These are phyloP conservation scores for Merluccius polli DNA, from an alignment of 2,797 vertebrate genomes.

Conservation along the genomic window DNA sequence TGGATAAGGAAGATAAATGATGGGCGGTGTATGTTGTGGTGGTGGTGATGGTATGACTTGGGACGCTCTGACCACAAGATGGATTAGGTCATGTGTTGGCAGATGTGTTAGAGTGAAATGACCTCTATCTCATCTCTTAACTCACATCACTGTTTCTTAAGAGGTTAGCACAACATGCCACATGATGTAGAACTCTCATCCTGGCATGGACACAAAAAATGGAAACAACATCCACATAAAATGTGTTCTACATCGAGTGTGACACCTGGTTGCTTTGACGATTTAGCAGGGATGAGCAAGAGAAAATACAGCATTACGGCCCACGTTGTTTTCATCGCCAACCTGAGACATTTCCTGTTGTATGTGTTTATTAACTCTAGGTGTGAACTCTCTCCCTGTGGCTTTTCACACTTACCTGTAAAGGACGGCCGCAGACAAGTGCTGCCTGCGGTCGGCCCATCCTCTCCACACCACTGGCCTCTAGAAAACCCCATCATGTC, in stretches of 20 bases:
- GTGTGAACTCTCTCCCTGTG: constrained; percentile 56
- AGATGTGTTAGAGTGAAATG: not conserved
- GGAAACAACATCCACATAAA: not conserved
- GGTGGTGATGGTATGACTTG: not conserved
- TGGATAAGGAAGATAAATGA: constrained; percentile 14
- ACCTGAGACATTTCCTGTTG: constrained; percentile 62
- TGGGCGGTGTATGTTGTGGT: not conserved
- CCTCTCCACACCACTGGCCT: constrained; percentile 23
- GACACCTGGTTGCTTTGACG: constrained; percentile 4
- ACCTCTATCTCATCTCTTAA: no score
- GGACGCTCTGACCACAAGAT: not conserved
- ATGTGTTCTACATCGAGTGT: constrained; percentile 17
- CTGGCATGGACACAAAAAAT: not conserved
- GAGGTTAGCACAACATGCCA: not conserved
- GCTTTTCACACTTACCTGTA: constrained; percentile 67
- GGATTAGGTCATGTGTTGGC: not conserved
- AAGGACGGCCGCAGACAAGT: constrained; percentile 46
- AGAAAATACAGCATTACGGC: constrained; percentile 35
- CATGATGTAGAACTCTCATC: not conserved
- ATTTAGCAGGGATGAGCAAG: constrained; percentile 19
- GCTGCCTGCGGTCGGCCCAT: constrained; percentile 13
- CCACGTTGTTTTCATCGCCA: constrained; percentile 45
- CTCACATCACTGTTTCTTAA: not conserved
- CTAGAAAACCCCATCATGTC: constrained; percentile 46
- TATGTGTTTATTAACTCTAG: constrained; percentile 68